These are phyloP conservation scores for Caprella mutica DNA, from an alignment of 2,888 invertebrate genomes.

Conservation along the genomic window DNA sequence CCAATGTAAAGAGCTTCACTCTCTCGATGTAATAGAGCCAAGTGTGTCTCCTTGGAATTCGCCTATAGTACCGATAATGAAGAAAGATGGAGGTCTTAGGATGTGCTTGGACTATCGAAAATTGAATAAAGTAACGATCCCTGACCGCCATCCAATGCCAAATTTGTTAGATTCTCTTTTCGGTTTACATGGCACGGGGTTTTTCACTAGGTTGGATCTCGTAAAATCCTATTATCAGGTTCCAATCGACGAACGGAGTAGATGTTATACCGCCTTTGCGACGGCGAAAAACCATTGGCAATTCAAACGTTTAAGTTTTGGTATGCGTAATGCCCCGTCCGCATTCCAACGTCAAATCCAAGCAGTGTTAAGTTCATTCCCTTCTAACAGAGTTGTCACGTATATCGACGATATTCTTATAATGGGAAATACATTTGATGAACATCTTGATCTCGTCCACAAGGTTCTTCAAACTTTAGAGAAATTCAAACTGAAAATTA, in stretches of 20 bases:
- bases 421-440: background rate
- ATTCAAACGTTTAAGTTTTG: background rate
- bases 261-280: background rate
- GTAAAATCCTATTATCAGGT: background rate
- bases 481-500: background rate
- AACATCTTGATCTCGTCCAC: background rate
- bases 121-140: slow-evolving; percentile 2
- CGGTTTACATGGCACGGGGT: background rate
- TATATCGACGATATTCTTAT: slow-evolving; percentile 1
- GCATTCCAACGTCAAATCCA: background rate
- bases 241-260: background rate
- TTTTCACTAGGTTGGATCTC: slow-evolving; percentile 1
- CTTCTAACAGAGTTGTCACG: background rate
- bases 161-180: slow-evolving; percentile 1
- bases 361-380: background rate
- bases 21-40: too few species aligned
- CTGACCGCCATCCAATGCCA: background rate
- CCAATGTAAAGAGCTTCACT: too few species aligned
- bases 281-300: background rate
- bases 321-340: background rate
- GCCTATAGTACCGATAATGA: background rate
- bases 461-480: background rate
- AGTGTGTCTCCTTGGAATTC: too few species aligned
- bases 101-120: background rate
- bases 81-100: background rate